Evolutionary conservation across 2,888 invertebrate species (phyloP), one percentile per base, ranked within the genome.

Genomic region (Phania funesta): DNA sequence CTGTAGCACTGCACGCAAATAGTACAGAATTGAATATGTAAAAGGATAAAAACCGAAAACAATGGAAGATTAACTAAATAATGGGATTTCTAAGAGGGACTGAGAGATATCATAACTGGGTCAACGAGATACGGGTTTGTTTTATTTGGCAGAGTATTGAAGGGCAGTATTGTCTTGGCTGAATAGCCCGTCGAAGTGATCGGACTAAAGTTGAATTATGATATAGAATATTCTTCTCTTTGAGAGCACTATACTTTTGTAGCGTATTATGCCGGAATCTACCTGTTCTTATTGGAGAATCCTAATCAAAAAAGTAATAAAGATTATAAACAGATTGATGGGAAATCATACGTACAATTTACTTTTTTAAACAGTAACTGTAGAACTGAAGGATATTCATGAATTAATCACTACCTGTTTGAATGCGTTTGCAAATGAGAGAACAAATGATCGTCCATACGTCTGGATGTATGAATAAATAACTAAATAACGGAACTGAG

Each of bases 291-390:
- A n/a, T n/a, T n/a, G n/a, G n/a, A n/a, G n/a, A n/a, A n/a, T n/a
- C n/a, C n/a, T n/a, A n/a, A n/a, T n/a, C n/a, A n/a, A n/a, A 73
- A 54, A 73, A 38, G 44, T 62, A 54, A 73, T 81, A 54, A 60
- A 70, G 65, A 71, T 62, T 67, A 35, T 32, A 26, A 38, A 58
- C 58, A 71, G 48, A 65, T 81, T 71, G 65, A 50, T 38, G 26
- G 76, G 48, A 44, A 81, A 73, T 76, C 71, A 81, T 73, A 62
- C 46, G 60, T 56, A 22, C 26, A 67, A 44, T 60, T 73, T 68
- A 58, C 52, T 54, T 74, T 54, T 64, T n/a, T 29, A 62, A 76
- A 70, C 46, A 77, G 52, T 54, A 48, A 77, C 62, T 62, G 46
- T 62, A 16, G 44, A 35, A 48, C 29, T 35, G 56, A 26, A 54